Base-by-base conservation (phyloP, 2,113 vertebrate genomes). In the Ondatra zibethicus region DNA sequence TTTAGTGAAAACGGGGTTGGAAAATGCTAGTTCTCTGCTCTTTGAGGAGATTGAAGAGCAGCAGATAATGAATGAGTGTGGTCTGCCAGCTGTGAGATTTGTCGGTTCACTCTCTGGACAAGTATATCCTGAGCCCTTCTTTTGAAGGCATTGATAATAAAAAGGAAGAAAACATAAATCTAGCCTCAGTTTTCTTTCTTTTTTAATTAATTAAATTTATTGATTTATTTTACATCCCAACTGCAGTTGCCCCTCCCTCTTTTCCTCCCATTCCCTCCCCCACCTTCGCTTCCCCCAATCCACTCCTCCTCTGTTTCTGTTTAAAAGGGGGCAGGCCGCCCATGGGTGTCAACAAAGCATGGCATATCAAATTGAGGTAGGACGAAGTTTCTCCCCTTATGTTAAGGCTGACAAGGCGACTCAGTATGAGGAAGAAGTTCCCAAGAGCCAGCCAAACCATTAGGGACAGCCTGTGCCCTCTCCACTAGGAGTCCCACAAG, bases 161-260 rank as follows among this genome's bases (percentile, higher is more conserved):
- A 97, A 92, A 87, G 0, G 52, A 33, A 89, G 31, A 93, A 87
- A 45, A 78, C 23, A 80, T 17, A 93, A 91, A 55, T 39, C 45
- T 50, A 86, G 39, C 6, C 25, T 52, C 52, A 13, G 89, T 92
- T 75, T 68, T 88, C 66, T 90, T 25, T 94, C 70, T 52, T 94
- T 75, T 70, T 70, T 39, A 39, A 72, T 72, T n/a, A 72, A 72
- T 72, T n/a, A 72, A n/a, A 72, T 72, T 21, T 72, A 72, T 72
- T 72, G 17, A 72, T 72, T 72, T 39, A 72, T 39, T 72, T 39
- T 72, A 72, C 17, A 72, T 72, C 36, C 36, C 36, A 17, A 21
- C n/a, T 39, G 36, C 70, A 72, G 36, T 21, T 72, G 17, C 7
- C 4, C 36, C 36, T 72, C 36, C 8, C 36, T 72, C 70, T 17